phyloP scores from a whole-genome alignment of 2,797 vertebrate genomes.

The Rhadinocentrus ornatus region DNA sequence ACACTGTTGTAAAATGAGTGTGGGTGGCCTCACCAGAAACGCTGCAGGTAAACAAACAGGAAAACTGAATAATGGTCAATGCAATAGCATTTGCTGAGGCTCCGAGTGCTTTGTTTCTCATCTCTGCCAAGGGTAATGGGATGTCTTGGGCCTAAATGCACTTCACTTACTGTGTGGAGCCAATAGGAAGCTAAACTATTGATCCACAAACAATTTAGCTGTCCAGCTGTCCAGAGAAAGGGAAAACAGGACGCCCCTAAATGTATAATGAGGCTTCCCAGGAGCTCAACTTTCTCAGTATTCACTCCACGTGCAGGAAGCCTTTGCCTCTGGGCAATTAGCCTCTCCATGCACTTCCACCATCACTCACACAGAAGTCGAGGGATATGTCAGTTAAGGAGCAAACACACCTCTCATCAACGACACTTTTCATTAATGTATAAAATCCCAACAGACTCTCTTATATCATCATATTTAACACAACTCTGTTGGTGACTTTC shows the following conservation, averaged over 20 bases:
- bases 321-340: conserved; percentile 58
- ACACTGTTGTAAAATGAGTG: conserved; percentile 1
- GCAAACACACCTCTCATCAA: conserved; percentile 37
- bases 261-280: conserved; percentile 78
- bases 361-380: conserved; percentile 32
- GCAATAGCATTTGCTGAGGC: conserved; percentile 55
- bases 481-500: conserved; percentile 22
- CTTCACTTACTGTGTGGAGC: conserved; percentile 72
- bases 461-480: conserved; percentile 35
- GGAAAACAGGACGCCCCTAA: conserved; percentile 74
- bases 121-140: conserved; percentile 78
- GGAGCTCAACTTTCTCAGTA: conserved; percentile 63
- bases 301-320: conserved; percentile 62
- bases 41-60: conserved; percentile 64
- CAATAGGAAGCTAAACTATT: conserved; percentile 79
- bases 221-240: conserved; percentile 71
- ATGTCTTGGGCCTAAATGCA: conserved; percentile 81
- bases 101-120: conserved; percentile 65
- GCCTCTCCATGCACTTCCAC: conserved; percentile 36
- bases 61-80: conserved; percentile 66
- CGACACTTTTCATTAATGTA: conserved; percentile 48
- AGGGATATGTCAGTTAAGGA: conserved; percentile 47
- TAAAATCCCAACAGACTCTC: conserved; percentile 33
- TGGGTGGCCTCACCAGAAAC: conserved; percentile 38
- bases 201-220: conserved; percentile 83